Evolutionary conservation across 2,113 vertebrate genomes (phyloP).

Genomic region (Megaleporinus macrocephalus): DNA sequence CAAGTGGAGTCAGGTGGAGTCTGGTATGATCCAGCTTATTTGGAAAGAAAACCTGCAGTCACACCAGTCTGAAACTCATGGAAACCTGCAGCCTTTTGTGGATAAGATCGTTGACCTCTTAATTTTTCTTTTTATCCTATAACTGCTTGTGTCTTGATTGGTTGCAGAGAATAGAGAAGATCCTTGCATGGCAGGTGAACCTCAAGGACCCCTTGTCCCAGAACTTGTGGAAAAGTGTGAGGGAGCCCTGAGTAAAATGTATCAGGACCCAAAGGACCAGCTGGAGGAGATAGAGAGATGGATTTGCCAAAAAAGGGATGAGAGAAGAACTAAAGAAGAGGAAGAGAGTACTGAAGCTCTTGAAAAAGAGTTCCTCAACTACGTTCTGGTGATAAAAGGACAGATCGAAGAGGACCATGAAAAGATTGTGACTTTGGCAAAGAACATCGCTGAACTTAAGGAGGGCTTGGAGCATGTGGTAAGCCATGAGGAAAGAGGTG

Average conservation of each 20-base stretch:
- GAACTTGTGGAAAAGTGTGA: constrained; percentile 1
- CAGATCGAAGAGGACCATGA: constrained; percentile 7
- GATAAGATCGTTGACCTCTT: no score
- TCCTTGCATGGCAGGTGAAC: neutral
- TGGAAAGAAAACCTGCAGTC: no score
- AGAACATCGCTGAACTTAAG: neutral
- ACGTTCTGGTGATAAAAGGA: neutral
- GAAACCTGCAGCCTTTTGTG: no score
- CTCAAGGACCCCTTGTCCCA: neutral
- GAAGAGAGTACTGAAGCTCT: neutral
- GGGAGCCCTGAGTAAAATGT: neutral
- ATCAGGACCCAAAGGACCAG: constrained; percentile 21
- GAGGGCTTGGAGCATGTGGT: neutral
- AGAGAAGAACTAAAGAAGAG: constrained; percentile 26
- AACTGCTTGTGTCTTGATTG: no score
- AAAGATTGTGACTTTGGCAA: neutral
- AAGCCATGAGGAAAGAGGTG: neutral
- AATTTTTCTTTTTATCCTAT: no score
- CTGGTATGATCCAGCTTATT: no score
- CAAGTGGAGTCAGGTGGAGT: no score
- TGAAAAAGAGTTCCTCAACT: constrained; percentile 23
- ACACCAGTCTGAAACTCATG: no score
- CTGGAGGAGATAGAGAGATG: constrained; percentile 1
- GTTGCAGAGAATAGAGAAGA: neutral
- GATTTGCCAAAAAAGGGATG: constrained; percentile 11